These are phyloP conservation scores for Synanthedon myopaeformis DNA, from an alignment of 2,888 invertebrate genomes.

Conservation along the genomic window DNA sequence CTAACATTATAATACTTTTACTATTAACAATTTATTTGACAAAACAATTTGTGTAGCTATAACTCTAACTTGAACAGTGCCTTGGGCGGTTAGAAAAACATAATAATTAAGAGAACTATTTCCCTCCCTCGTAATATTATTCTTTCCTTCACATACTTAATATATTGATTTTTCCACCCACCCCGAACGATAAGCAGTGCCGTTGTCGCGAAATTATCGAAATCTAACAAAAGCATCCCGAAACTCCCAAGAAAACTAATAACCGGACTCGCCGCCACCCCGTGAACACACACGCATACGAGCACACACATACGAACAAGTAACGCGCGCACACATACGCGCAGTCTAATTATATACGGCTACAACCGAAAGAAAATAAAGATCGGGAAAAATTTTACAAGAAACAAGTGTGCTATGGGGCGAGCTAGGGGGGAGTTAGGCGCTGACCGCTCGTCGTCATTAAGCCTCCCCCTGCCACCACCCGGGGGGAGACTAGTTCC, in stretches of 20 bases:
- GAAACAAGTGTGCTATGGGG: conserved; percentile 51
- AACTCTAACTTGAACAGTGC: not conserved
- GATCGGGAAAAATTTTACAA: conserved; percentile 71
- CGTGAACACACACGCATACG: conserved; percentile 12
- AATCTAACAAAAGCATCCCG: conserved; percentile 68
- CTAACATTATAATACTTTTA: too few relatives aligned
- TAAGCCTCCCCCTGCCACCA: conserved; percentile 35
- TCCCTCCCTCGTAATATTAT: not conserved
- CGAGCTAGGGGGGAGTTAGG: conserved; percentile 43
- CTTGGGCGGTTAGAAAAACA: not conserved
- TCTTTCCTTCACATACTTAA: conserved; percentile 4
- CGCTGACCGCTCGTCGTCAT: conserved; percentile 65
- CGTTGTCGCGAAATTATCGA: conserved; percentile 67
- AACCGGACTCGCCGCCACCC: conserved; percentile 42
- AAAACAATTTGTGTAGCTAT: too few relatives aligned
- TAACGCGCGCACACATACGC: conserved; percentile 14
- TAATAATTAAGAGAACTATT: not conserved
- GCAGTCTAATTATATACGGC: conserved; percentile 66
- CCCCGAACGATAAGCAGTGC: conserved; percentile 14
- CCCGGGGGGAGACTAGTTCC: conserved; percentile 44
- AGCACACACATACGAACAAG: conserved; percentile 14
- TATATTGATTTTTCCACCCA: conserved; percentile 9
- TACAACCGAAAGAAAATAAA: conserved; percentile 62
- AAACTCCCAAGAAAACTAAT: conserved; percentile 69
- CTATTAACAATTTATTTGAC: too few relatives aligned